Base-by-base conservation (phyloP, 2,797 vertebrate genomes). In the Sebastes oblongus region DNA sequence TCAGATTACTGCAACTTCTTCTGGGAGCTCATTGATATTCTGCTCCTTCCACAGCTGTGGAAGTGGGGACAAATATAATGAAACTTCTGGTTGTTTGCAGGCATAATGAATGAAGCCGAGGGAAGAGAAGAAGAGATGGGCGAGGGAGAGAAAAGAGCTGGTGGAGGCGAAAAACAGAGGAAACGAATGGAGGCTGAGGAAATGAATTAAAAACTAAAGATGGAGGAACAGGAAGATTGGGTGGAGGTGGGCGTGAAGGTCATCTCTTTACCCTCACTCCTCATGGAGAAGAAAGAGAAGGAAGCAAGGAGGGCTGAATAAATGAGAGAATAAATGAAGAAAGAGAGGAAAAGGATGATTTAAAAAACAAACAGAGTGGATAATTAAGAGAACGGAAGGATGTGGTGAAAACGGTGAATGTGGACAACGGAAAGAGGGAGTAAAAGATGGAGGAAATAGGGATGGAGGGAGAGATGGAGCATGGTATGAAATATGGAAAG, bases 21-120 rank as follows among this genome's bases (percentile, higher is more conserved):
- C 76, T 60, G 64, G 66, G 79, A 58, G 54, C 83, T 89, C 84
- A 75, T 89, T 81, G 77, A 68, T 83, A 91, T 89, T 81, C 89
- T 56, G 69, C 72, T n/a, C 36, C 65, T 20, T 73, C 58, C 67
- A 36, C 81, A 2, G 8, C 66, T 1, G 72, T 55, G 68, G 50
- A 77, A 56, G 39, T 3, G 22, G 72, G 36, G 54, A 75, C 77
- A 86, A 74, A 87, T 60, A 74, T 83, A 77, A 84, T 77, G 77
- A 79, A 89, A 86, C 39, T 32, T 66, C 52, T 69, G 72, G 56
- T 27, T 89, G 75, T 86, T 85, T 72, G 60, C 64, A 59, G 71
- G 72, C 16, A 27, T 78, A 88, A 84, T 81, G 66, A 80, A 65
- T 62, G 74, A 65, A 74, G 78, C 32, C 36, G n/a, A 39, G 34